These are phyloP conservation scores for Pycnomerus fuliginosus DNA, from an alignment of 2,888 invertebrate species.

Conservation along the genomic window DNA sequence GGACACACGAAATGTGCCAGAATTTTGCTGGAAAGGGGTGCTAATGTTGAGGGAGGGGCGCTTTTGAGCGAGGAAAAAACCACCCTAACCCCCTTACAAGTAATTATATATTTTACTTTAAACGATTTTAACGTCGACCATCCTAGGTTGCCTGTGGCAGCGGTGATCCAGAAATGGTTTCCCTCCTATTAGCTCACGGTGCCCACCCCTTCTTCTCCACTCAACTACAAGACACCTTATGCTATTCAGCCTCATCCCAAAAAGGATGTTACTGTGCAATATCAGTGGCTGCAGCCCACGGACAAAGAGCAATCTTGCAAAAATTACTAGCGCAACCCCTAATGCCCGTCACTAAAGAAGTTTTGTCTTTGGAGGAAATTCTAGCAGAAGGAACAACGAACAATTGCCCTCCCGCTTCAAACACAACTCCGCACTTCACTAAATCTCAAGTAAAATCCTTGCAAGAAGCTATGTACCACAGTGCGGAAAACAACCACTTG, in stretches of 20 bases:
- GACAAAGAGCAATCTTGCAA: constrained; percentile 75
- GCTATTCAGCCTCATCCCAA: constrained; percentile 84
- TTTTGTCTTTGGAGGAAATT: constrained; percentile 85
- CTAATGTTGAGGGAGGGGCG: constrained; percentile 83
- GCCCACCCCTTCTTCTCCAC: constrained; percentile 88
- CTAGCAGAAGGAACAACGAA: constrained; percentile 28
- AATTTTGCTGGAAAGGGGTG: constrained; percentile 76
- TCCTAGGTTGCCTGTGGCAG: constrained; percentile 80
- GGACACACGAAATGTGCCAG: constrained; percentile 56
- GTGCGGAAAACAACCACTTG: constrained; percentile 86
- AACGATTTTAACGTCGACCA: constrained; percentile 19
- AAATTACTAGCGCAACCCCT: constrained; percentile 75
- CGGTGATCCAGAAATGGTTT: constrained; percentile 75
- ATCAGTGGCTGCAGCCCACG: constrained; percentile 87
- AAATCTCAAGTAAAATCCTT: constrained; percentile 82
- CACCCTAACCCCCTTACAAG: constrained; percentile 85
- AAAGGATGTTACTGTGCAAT: constrained; percentile 86
- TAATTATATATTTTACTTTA: constrained; percentile 42
- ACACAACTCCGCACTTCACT: constrained; percentile 60
- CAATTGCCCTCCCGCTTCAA: constrained; percentile 25
- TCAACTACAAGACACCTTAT: constrained; percentile 77
- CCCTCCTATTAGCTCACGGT: constrained; percentile 76
- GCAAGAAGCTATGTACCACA: constrained; percentile 93
- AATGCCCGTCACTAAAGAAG: constrained; percentile 67
- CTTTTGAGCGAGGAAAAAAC: constrained; percentile 79